Evolutionary conservation across 2,797 vertebrate species (phyloP), one percentile per base, ranked within the genome.

Genomic region (Hydrophis major): DNA sequence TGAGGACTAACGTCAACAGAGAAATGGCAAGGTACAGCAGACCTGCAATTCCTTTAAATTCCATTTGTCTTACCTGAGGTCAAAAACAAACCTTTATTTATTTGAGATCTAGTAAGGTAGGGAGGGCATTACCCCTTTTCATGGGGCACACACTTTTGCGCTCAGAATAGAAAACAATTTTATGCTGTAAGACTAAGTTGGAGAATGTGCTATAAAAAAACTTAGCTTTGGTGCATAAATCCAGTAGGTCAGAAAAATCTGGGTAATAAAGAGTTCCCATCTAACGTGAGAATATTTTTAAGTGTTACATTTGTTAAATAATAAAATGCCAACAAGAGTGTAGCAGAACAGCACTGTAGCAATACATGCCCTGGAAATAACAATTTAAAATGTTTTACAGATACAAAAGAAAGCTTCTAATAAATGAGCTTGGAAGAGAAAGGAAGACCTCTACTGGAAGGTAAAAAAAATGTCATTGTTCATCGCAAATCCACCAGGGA

Each of bases 371-470:
- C 14, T 60, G 42, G 57, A 61, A 83, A 61, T 86, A 55, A 87
- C 8, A 2, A 37, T 37, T 2, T 37, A 55, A 93, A 93, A 88
- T 60, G 12, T 55, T 89, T 95, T 96, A 91, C 96, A 99, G 99
- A 90, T 99, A 99, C 94, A 99, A 98, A 96, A 98, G 99, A 95
- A 98, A 98, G 96, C 98, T 99, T 87, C 97, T 99, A 89, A 98
- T 98, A 92, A 97, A 97, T 94, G 99, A 99, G 18, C 98, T 97
- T 94, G 97, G 97, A 97, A 96, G 98, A 98, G 97, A 99, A 98
- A 97, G 98, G 94, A 97, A 98, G 96, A 97, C 97, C 11, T 99
- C 99, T 0, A 98, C 98, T 37, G 99, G 98, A 97, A 99, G 99
- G 99, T 99, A 96, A 89, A 92, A 92, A 87, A 93, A 89, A 92